Percentiles rank a stretch among this genome's conserved stretches.
These are phyloP conservation scores for Megastigmus dorsalis DNA, from an alignment of 2,888 invertebrate species.

Conservation along the genomic window DNA sequence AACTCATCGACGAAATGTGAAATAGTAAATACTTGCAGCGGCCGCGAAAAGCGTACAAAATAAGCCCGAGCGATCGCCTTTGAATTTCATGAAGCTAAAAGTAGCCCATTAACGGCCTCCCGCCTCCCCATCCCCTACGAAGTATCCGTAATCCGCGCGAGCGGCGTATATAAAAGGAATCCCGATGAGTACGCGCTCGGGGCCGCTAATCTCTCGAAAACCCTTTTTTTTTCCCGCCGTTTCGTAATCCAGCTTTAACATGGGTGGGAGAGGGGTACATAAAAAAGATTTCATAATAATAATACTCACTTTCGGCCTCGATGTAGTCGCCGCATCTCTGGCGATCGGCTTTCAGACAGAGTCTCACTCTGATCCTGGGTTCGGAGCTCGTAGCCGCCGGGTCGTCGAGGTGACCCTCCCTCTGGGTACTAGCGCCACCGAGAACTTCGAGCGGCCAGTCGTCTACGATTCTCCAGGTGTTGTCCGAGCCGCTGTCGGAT, in stretches of 20 bases:
- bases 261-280: no score
- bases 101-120: not conserved
- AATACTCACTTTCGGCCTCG: constrained; percentile 88
- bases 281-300: no score
- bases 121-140: not conserved
- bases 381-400: constrained; percentile 76
- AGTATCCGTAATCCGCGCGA: not conserved
- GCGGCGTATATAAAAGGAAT: not conserved
- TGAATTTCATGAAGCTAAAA: not conserved
- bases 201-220: constrained; percentile 1
- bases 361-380: constrained; percentile 84
- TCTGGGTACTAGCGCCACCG: constrained; percentile 81
- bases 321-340: constrained; percentile 90
- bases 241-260: no score
- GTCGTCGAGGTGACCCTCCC: constrained; percentile 82
- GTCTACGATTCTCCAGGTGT: constrained; percentile 83
- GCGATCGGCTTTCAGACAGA: constrained; percentile 87
- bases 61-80: no score
- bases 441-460: constrained; percentile 84
- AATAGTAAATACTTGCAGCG: no score
- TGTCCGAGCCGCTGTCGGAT: constrained; percentile 77
- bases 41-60: no score
- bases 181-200: no score
- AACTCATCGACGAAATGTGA: no score
- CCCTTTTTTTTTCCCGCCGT: no score